Conservation (phyloP, 2,797 vertebrate species). For the Sebastes taczanowskii region DNA sequence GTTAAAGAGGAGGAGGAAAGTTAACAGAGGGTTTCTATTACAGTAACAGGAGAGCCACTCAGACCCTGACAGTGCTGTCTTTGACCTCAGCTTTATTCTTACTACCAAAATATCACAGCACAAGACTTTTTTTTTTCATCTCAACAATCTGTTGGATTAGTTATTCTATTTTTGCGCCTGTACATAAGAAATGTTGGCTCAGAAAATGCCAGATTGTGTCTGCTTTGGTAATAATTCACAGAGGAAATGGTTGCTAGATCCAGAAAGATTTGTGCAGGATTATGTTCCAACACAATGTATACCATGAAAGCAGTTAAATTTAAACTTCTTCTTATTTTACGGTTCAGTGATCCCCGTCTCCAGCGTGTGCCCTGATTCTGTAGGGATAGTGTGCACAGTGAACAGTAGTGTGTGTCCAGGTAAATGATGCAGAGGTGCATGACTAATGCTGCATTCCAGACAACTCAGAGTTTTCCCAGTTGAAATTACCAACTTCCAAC, state of each 20-base stretch:
- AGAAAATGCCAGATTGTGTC: slow-evolving; percentile 2
- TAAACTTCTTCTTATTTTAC: not conserved
- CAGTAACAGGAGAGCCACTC: slow-evolving; percentile 19
- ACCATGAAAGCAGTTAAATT: not conserved
- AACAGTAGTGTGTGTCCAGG: not conserved
- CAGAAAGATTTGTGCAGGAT: not conserved
- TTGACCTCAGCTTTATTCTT: not conserved
- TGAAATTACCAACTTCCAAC: not conserved
- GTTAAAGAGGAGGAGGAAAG: slow-evolving; percentile 27
- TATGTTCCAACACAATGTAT: not conserved
- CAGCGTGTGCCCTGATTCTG: not conserved
- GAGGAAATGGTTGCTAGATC: slow-evolving; percentile 13
- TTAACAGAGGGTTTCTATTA: slow-evolving; percentile 20
- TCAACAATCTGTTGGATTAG: not conserved
- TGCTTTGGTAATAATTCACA: slow-evolving; percentile 8
- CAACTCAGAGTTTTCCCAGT: not conserved
- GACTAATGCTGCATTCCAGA: not conserved
- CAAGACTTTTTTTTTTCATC: not conserved
- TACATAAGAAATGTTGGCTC: not conserved
- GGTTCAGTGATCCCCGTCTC: not conserved
- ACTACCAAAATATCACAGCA: not conserved
- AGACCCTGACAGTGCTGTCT: not conserved
- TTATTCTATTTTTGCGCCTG: slow-evolving; percentile 1
- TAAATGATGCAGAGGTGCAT: not conserved
- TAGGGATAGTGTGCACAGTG: not conserved